Evolutionary conservation across 1,140 invertebrate genomes (phyloP).

Genomic region (Drosophila serrata): DNA sequence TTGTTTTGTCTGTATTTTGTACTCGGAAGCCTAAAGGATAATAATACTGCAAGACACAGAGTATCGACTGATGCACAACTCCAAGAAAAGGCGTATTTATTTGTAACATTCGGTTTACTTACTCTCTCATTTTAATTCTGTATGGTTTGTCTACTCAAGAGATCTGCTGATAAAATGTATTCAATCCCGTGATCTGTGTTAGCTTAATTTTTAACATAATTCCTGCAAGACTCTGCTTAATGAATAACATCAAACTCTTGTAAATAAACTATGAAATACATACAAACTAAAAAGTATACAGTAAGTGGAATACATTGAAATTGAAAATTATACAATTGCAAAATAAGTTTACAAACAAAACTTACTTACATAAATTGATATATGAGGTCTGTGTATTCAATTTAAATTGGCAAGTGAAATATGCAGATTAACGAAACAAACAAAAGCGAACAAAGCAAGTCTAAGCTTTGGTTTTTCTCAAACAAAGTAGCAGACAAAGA

Average conservation of each 20-base stretch:
- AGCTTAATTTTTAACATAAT: conserved; percentile 25
- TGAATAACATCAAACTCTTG: conserved; percentile 54
- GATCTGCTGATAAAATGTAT: conserved; percentile 11
- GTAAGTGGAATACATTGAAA: conserved; percentile 63
- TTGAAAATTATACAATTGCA: conserved; percentile 60
- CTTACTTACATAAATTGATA: conserved; percentile 69
- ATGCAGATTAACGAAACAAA: conserved; percentile 43
- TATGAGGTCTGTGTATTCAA: conserved; percentile 62
- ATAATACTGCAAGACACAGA: conserved; percentile 27
- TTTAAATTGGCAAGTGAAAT: conserved; percentile 57
- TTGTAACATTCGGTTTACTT: neutral
- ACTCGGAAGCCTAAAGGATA: conserved; percentile 35
- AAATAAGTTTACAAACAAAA: conserved; percentile 62
- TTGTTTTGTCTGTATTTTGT: conserved; percentile 64
- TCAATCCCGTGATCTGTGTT: conserved; percentile 28
- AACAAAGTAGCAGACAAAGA: conserved; percentile 58
- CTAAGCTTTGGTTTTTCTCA: conserved; percentile 66
- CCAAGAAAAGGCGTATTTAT: conserved; percentile 19
- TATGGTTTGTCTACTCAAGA: conserved; percentile 5
- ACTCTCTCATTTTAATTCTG: conserved; percentile 12
- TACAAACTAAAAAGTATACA: conserved; percentile 48
- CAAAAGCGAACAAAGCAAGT: conserved; percentile 39
- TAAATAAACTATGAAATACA: conserved; percentile 68
- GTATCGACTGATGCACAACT: conserved; percentile 53
- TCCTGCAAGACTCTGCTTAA: conserved; percentile 39